Evolutionary conservation across 1,140 invertebrate species (phyloP), one percentile per base, ranked within the genome.

Genomic region (Bombus terrestris): DNA sequence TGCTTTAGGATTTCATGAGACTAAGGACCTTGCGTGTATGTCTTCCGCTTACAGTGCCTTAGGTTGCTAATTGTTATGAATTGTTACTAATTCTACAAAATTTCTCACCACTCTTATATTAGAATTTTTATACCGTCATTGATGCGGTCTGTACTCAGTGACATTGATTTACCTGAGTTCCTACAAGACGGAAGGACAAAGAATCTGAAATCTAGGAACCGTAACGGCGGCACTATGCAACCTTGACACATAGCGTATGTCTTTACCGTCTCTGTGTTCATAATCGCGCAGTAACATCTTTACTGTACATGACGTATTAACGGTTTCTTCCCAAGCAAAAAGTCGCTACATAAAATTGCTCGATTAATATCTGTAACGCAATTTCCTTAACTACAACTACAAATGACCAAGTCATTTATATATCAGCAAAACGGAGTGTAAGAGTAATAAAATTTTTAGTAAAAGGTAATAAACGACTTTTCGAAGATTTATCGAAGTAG

Each of bases 211-310:
- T 78, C 77, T 83, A 90, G 89, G 88, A 90, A 90, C 86, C 86
- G 89, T 90, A 90, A 86, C 89, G 83, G 79, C 88, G 86, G 90
- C 88, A 90, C 80, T 90, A 66, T 59, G 86, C 89, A 90, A 81
- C 89, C 89, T 90, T 90, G 89, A 90, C 89, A 90, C 86, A 81
- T 72, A 83, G 88, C 47, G 66, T 37, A 41, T 47, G 74, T 53
- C 62, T 83, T 69, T 85, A 83, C 89, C 88, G 71, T 82, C 78
- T 69, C 39, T 66, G 71, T 80, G 88, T 8, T 85, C 72, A 87
- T 76, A 39, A 90, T 88, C 66, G 66, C 83, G 41, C 66, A 82
- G 84, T 85, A 86, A 43, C 71, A 32, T 79, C 47, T 85, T 68
- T 77, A 39, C 74, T 84, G 43, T 77, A 71, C 43, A 28, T 41